phyloP scores from a whole-genome alignment of 2,888 invertebrate species.

The Hesperia comma region DNA sequence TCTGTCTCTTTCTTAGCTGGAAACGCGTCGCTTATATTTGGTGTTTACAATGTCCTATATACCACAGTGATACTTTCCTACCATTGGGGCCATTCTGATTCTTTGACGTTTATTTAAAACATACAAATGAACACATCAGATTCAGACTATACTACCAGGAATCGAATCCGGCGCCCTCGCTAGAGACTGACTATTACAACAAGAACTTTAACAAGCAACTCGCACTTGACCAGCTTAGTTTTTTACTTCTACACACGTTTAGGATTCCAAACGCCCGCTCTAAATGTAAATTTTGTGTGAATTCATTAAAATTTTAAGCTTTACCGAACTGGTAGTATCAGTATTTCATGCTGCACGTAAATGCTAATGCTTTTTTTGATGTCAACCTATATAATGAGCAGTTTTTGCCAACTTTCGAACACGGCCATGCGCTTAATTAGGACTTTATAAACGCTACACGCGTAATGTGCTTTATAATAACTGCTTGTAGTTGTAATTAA shows the following conservation, averaged over 20 bases:
- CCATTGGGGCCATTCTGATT: too few relatives aligned
- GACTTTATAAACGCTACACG: constrained; percentile 30
- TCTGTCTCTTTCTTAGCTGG: too few relatives aligned
- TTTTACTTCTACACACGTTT: constrained; percentile 3
- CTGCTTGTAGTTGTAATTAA: background rate
- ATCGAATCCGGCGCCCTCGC: too few relatives aligned
- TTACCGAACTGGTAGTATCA: constrained; percentile 62
- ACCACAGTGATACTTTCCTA: too few relatives aligned
- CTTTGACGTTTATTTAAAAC: too few relatives aligned
- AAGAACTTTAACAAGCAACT: background rate
- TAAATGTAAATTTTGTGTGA: constrained; percentile 66
- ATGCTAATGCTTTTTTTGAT: constrained; percentile 76
- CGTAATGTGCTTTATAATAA: constrained; percentile 8
- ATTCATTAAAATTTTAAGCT: constrained; percentile 74
- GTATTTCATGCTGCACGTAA: constrained; percentile 78
- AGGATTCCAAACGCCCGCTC: constrained; percentile 39
- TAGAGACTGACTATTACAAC: too few relatives aligned
- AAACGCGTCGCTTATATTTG: too few relatives aligned
- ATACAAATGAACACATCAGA: too few relatives aligned
- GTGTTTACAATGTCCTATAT: too few relatives aligned
- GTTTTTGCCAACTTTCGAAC: constrained; percentile 48
- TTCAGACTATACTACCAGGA: too few relatives aligned
- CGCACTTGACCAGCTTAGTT: background rate
- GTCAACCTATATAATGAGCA: constrained; percentile 65
- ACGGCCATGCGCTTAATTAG: constrained; percentile 47